Evolutionary conservation across 2,113 vertebrate genomes (phyloP).

Genomic region (Prietella phreatophila): DNA sequence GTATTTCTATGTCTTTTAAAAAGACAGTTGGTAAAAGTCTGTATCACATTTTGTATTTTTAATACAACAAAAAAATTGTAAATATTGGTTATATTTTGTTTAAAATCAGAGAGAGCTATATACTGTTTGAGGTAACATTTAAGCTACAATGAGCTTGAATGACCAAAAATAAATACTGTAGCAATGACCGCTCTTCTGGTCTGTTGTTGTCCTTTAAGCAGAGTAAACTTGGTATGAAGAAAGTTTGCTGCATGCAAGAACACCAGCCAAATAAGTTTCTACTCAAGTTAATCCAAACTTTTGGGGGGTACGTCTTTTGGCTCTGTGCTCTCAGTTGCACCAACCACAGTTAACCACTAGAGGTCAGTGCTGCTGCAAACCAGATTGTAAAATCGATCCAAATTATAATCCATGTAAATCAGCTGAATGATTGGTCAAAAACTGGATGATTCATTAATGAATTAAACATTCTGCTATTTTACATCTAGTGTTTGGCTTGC

Average conservation of each 20-base stretch:
- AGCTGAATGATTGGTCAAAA: not conserved
- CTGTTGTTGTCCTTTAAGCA: not conserved
- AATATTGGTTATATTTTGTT: conserved; percentile 56
- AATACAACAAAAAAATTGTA: conserved; percentile 52
- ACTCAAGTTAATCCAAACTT: too few species aligned
- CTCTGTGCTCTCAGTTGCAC: too few species aligned
- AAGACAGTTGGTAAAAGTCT: conserved; percentile 48
- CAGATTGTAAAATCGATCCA: not conserved
- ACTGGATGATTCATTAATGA: not conserved
- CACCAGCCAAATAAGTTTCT: too few species aligned
- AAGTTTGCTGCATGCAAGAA: not conserved
- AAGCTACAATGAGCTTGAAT: conserved; percentile 27
- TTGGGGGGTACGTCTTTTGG: too few species aligned
- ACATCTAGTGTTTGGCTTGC: not conserved
- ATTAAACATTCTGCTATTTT: not conserved
- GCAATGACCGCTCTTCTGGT: conserved; percentile 8
- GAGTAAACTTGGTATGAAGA: not conserved
- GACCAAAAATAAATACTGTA: conserved; percentile 53
- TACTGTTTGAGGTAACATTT: conserved; percentile 38
- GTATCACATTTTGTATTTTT: conserved; percentile 54
- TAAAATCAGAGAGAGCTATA: conserved; percentile 46
- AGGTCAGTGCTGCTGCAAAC: not conserved
- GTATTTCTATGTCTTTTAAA: conserved; percentile 56
- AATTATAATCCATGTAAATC: not conserved
- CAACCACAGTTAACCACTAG: not conserved